A percentile compares a stretch with the other conserved stretches of the same genome.
Evolutionary conservation across 2,797 vertebrate genomes (phyloP).

Genomic region (Cossypha caffra): DNA sequence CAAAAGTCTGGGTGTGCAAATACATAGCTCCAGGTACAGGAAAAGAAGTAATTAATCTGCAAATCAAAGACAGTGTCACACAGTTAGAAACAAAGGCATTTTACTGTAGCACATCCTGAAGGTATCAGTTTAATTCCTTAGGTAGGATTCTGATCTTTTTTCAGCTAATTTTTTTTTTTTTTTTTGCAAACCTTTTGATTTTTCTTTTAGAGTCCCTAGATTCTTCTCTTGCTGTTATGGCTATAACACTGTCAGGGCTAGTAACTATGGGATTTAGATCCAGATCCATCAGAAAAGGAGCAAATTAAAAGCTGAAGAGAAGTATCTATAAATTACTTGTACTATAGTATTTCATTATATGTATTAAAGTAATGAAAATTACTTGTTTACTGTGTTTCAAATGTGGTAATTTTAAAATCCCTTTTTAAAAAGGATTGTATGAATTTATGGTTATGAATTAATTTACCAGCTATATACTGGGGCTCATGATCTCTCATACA

Average conservation of each 20-base stretch:
- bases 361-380: not conserved
- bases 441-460: not conserved
- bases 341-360: not conserved
- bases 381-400: not conserved
- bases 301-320: not conserved
- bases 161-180: not conserved
- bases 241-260: rapidly evolving
- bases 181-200: not conserved
- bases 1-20: not conserved
- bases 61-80: not conserved
- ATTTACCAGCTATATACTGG: not conserved
- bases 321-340: not conserved
- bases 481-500: not conserved
- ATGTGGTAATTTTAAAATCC: rapidly evolving
- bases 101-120: not conserved
- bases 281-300: not conserved
- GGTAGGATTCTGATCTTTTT: not conserved
- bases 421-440: not conserved
- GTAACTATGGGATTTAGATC: not conserved
- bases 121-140: not conserved
- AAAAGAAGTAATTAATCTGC: not conserved
- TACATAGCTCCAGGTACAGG: not conserved
- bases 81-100: not conserved
- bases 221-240: not conserved
- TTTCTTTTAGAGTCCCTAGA: not conserved